phyloP scores from a whole-genome alignment of 53 echinoderm and acorn worm genomes.

The Apostichopus leukothele region DNA sequence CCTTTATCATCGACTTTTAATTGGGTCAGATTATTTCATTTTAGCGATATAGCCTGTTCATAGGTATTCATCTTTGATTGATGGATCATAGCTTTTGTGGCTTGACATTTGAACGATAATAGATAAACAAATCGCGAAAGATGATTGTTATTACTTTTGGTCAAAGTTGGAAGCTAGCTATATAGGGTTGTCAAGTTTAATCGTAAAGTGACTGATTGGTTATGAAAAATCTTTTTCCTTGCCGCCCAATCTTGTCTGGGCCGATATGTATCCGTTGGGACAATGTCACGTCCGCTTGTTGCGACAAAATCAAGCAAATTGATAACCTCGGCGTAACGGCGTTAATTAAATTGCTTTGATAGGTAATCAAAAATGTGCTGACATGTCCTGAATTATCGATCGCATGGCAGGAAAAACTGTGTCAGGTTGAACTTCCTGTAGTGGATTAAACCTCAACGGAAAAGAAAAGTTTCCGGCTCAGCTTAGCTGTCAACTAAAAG shows the following conservation, averaged over 20 bases:
- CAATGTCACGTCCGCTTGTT: neutral
- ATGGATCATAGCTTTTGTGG: neutral
- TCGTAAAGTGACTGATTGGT: neutral
- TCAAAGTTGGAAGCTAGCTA: neutral
- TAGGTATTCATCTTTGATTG: neutral
- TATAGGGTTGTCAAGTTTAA: neutral
- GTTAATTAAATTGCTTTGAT: neutral
- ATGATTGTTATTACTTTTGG: neutral
- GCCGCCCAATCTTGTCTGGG: neutral
- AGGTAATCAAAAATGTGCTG: neutral
- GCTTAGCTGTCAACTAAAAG: neutral
- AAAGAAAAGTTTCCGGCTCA: neutral
- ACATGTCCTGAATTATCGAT: neutral
- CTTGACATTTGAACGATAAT: neutral
- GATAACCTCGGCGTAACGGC: neutral
- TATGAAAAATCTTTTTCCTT: neutral
- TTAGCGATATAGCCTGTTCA: no score
- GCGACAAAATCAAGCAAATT: neutral
- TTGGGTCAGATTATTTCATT: no score
- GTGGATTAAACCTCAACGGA: neutral
- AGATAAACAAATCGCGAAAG: neutral
- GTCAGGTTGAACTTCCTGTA: neutral
- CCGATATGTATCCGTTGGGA: neutral
- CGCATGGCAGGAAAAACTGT: neutral
- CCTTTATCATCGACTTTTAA: no score